Percentiles rank a stretch among this genome's conserved stretches.
phyloP scores from a whole-genome alignment of 2,888 invertebrate species.

The Sinotaia quadrata region DNA sequence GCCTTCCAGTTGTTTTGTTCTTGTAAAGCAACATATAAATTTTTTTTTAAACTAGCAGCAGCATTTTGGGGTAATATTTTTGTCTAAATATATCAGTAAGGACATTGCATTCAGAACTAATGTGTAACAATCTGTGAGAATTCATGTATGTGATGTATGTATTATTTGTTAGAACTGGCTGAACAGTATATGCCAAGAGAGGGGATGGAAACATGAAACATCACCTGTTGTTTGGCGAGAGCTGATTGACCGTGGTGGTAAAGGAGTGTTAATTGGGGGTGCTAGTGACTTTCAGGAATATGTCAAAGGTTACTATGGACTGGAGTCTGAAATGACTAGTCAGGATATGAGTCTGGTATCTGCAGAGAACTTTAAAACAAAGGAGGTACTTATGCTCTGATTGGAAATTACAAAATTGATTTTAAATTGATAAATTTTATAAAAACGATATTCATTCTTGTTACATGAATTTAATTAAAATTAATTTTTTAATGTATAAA shows the following conservation, averaged over 20 bases:
- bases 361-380: conserved; percentile 62
- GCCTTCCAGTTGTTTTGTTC: no score
- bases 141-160: neutral
- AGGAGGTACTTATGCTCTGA: no score
- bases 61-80: no score
- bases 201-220: conserved; percentile 66
- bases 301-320: conserved; percentile 68
- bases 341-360: conserved; percentile 64
- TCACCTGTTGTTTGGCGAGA: conserved; percentile 73
- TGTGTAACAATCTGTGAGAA: neutral
- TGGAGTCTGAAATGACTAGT: conserved; percentile 62
- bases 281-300: conserved; percentile 72
- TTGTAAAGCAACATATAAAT: no score
- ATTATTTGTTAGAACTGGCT: conserved; percentile 63
- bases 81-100: no score
- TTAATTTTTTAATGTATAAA: no score
- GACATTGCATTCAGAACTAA: no score
- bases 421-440: no score
- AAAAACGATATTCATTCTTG: no score
- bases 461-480: no score
- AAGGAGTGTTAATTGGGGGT: conserved; percentile 69
- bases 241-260: conserved; percentile 71
- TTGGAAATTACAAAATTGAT: no score
- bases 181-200: conserved; percentile 55
- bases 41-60: no score